A percentile compares a stretch with the other conserved stretches of the same genome.
Evolutionary conservation across 2,113 vertebrate genomes (phyloP).

Genomic region (Thamnaconus septentrionalis): DNA sequence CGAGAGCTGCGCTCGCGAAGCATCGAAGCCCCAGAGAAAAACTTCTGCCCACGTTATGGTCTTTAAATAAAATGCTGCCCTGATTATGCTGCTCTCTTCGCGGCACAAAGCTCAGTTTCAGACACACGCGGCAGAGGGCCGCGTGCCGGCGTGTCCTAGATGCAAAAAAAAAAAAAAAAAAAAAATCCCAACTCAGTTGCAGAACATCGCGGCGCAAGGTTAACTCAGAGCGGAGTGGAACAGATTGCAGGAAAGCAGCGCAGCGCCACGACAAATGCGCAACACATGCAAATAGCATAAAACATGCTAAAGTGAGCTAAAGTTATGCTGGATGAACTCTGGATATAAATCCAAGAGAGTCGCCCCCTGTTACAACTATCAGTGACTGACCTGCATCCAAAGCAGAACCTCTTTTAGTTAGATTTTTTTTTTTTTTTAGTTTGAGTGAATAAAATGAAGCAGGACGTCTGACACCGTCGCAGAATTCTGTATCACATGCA

Average conservation of each 20-base stretch:
- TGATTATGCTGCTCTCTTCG: conserved; percentile 68
- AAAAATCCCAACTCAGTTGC: conserved; percentile 1
- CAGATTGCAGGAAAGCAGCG: neutral
- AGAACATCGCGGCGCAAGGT: conserved; percentile 8
- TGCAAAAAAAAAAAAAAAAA: conserved; percentile 21
- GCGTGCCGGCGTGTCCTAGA: conserved; percentile 57
- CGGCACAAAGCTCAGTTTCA: conserved; percentile 33
- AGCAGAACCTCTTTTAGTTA: too few species aligned
- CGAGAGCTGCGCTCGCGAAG: conserved; percentile 58
- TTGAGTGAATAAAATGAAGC: too few species aligned
- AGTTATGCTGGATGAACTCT: neutral
- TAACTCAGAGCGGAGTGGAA: neutral
- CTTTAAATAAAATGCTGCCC: conserved; percentile 80
- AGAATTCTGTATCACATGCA: too few species aligned
- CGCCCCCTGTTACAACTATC: too few species aligned
- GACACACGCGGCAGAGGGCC: conserved; percentile 53
- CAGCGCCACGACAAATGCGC: too few species aligned
- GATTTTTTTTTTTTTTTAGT: too few species aligned
- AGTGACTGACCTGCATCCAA: too few species aligned
- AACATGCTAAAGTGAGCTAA: neutral
- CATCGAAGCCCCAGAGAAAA: conserved; percentile 57
- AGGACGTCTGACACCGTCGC: too few species aligned
- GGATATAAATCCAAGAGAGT: too few species aligned
- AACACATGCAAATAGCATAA: neutral
- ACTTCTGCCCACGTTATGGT: conserved; percentile 68